A percentile compares a stretch with the other conserved stretches of the same genome.
Conservation (phyloP, 2,113 vertebrate species). For the Numida meleagris region DNA sequence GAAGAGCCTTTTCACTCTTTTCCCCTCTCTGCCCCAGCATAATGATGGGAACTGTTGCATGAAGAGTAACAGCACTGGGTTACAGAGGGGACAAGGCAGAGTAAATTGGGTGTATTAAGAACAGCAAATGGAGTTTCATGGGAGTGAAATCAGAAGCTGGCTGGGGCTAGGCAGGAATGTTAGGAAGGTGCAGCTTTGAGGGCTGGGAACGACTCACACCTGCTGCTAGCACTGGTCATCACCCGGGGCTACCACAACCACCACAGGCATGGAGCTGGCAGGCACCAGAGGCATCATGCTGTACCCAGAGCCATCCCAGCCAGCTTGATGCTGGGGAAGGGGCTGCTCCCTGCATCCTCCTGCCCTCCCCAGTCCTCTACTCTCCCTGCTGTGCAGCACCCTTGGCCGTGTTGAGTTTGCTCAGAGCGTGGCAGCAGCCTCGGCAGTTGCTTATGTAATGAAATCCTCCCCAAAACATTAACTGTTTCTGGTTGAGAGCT, state of each 20-base stretch:
- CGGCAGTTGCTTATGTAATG: accelerated
- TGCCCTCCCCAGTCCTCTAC: neutral
- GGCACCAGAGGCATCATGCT: neutral
- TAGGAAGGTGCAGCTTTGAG: accelerated
- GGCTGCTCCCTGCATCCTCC: neutral
- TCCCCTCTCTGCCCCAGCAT: neutral
- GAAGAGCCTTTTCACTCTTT: neutral
- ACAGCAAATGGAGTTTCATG: accelerated
- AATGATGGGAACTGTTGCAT: neutral
- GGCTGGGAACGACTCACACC: neutral
- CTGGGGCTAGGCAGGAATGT: neutral
- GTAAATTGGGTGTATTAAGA: accelerated
- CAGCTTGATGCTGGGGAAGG: neutral
- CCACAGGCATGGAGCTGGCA: neutral
- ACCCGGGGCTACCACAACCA: neutral
- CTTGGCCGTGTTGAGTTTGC: accelerated
- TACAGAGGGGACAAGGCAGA: neutral
- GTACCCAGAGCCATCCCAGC: neutral
- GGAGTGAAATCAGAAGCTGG: neutral
- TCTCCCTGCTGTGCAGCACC: neutral
- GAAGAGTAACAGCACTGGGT: neutral
- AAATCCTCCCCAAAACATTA: neutral
- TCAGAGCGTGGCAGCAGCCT: neutral
- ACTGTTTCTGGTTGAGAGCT: neutral
- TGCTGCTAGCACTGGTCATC: neutral